Base-by-base conservation (phyloP, 2,888 invertebrate species). In the Panopea generosa region DNA sequence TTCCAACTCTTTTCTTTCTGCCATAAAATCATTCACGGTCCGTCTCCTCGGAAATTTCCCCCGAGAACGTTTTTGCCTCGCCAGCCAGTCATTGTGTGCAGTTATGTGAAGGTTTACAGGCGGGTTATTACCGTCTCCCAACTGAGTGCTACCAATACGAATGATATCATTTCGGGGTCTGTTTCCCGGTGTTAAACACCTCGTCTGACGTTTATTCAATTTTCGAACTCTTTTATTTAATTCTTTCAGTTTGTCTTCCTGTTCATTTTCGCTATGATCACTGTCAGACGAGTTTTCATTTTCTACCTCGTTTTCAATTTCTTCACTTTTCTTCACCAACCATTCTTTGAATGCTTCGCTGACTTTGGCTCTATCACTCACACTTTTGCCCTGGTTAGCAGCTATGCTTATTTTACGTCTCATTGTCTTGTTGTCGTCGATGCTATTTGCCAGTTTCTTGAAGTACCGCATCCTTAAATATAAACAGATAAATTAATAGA, bases 341-440 rank as follows among this genome's bases (percentile, higher is more conserved):
- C 89, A 89, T 16, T 78, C 56, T 22, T 84, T 84, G 59, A 85
- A 89, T 0, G 86, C 83, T 56, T 83, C 84, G 26, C 75, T 73
- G 4, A 26, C 71, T 24, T 73, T 71, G 0, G 49, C 18, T 7
- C 60, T 52, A 20, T 74, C 66, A 7, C 4, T 20, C 6, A 53
- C 29, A 2, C 40, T 14, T 49, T 50, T 45, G 3, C 56, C 26
- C 24, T 53, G 53, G 27, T 38, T 50, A 11, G 70, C 62, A 14
- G 65, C 68, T 18, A 82, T 65, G 20, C 71, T 72, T 11, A 74
- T 73, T 40, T 66, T 69, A 43, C 77, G 38, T 53, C 70, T 57
- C 70, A 85, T 80, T 52, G 67, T 49, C 11, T 72, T 60, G 11
- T 68, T 65, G 2, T 57, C 68, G n/a, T 69, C 71, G 6, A 60